These are phyloP conservation scores for Synergus itoensis DNA, from an alignment of 2,888 invertebrate species.

Conservation along the genomic window DNA sequence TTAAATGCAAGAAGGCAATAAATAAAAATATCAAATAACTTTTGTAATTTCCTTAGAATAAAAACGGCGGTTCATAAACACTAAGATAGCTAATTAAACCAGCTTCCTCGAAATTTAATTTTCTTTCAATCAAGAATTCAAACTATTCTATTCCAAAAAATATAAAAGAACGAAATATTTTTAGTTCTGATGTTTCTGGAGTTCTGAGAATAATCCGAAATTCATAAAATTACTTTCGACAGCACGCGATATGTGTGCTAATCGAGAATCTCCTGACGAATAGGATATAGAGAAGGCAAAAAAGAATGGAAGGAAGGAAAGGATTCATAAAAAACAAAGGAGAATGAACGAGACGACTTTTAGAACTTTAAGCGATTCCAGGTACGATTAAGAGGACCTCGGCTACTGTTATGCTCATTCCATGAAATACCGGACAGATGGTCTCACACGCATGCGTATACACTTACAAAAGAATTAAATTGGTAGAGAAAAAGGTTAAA, in stretches of 20 bases:
- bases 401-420: slow-evolving; percentile 61
- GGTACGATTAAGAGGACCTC: slow-evolving; percentile 65
- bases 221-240: slow-evolving; percentile 39
- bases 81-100: neutral
- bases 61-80: neutral
- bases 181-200: slow-evolving; percentile 11
- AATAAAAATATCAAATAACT: too few species aligned
- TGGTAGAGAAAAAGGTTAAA: neutral
- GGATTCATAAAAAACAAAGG: slow-evolving; percentile 43
- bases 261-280: slow-evolving; percentile 38
- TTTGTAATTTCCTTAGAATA: neutral
- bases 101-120: neutral
- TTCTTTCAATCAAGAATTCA: neutral
- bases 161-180: slow-evolving; percentile 6
- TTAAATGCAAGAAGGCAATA: neutral
- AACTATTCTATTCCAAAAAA: neutral
- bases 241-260: slow-evolving; percentile 42
- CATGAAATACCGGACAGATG: slow-evolving; percentile 51
- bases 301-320: slow-evolving; percentile 34
- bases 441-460: slow-evolving; percentile 17
- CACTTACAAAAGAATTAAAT: slow-evolving; percentile 22
- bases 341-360: slow-evolving; percentile 53
- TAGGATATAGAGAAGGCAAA: neutral
- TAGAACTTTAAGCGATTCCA: slow-evolving; percentile 63
- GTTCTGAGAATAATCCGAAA: slow-evolving; percentile 33